Conservation (phyloP, 2,888 invertebrate genomes). For the Brachypalpus laphriformis region DNA sequence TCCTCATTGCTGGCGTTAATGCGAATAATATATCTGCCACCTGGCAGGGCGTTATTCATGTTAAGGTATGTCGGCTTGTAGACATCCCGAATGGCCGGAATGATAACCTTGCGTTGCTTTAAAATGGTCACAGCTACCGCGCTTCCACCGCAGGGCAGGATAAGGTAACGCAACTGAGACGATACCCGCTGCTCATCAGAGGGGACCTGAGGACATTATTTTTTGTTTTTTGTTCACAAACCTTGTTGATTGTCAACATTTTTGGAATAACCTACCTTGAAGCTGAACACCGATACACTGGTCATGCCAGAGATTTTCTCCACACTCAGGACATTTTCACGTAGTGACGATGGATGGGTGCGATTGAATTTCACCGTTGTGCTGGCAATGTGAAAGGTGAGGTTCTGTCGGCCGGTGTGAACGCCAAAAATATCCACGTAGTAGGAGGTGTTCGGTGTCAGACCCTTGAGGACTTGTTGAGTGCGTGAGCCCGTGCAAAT, state of each 20-base stretch:
- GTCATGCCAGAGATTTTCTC: constrained; percentile 84
- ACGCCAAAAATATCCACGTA: constrained; percentile 82
- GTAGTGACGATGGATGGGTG: constrained; percentile 81
- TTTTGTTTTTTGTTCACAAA: no score
- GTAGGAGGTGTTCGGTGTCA: constrained; percentile 80
- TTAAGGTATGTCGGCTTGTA: constrained; percentile 83
- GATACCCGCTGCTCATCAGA: constrained; percentile 8
- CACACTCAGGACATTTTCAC: constrained; percentile 83
- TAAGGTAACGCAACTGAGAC: constrained; percentile 80
- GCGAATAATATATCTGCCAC: constrained; percentile 84
- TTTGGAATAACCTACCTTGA: constrained; percentile 83
- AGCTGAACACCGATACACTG: constrained; percentile 84
- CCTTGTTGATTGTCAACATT: no score
- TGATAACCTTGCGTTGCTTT: constrained; percentile 81
- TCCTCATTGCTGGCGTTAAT: constrained; percentile 84
- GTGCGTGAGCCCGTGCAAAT: constrained; percentile 81
- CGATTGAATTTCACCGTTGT: constrained; percentile 80
- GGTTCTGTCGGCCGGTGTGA: constrained; percentile 80
- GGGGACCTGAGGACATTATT: no score
- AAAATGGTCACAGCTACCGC: constrained; percentile 83
- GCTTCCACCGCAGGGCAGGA: constrained; percentile 85
- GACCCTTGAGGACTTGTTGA: constrained; percentile 79
- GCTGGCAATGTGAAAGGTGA: constrained; percentile 80
- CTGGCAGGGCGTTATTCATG: constrained; percentile 79
- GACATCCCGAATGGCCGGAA: constrained; percentile 79